Evolutionary conservation across 2,797 vertebrate species (phyloP), one percentile per base, ranked within the genome.

Genomic region (Poeciliopsis turneri): DNA sequence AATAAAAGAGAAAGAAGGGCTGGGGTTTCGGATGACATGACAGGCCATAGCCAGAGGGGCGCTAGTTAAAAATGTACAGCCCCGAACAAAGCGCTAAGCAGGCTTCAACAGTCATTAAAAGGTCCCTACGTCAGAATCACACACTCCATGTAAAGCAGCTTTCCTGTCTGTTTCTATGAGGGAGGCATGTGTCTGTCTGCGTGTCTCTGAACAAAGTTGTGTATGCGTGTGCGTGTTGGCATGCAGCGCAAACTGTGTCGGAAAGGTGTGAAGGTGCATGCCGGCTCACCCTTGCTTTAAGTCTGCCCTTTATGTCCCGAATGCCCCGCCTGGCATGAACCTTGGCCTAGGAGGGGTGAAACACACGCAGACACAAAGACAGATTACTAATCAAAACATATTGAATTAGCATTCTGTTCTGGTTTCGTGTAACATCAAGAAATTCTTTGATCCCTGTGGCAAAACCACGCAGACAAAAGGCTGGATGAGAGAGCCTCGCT

Each of bases 261-360:
- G 88, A 86, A 87, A 89, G 89, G 88, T 87, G 90, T 76, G 79
- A 91, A 85, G 85, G 78, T 87, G 46, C 23, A 11, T 18, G 76
- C 46, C 5, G 51, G 91, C 95, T 25, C 90, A 99, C 98, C 97
- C 96, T 97, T 61, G 96, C 95, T 92, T 97, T 98, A 25, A 99
- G 97, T 89, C 97, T 96, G 93, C 95, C 98, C 95, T 95, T 98
- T 91, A 99, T 96, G 88, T 97, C 97, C 82, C 95, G 97, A 83
- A 99, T 96, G 82, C 98, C 97, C 93, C 97, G 97, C 89, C 96
- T 99, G 57, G 98, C 98, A 25, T 99, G 97, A 92, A 92, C 97
- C 95, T 97, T 98, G 92, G 97, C 97, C 98, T 99, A 90, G 83
- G 76, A 87, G 75, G 55, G 68, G 70, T 78, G 69, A 74, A 79